Evolutionary conservation across 2,113 vertebrate genomes (phyloP).

Genomic region (Grammomys dolichurus): DNA sequence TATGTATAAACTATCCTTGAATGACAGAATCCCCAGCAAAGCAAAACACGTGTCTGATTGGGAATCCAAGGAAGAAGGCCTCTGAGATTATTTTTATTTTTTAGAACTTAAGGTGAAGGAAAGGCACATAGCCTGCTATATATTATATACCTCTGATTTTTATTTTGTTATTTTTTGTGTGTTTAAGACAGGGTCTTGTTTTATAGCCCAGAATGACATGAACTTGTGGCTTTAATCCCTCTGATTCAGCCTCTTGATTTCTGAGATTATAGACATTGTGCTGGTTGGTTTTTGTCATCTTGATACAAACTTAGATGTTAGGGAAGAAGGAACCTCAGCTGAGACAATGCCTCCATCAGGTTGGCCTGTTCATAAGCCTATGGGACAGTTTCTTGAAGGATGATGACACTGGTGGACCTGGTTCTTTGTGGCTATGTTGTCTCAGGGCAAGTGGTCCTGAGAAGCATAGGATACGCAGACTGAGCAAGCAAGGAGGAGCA

Average conservation of each 20-base stretch:
- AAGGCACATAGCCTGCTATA: neutral
- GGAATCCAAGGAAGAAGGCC: slow-evolving; percentile 1
- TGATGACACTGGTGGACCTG: neutral
- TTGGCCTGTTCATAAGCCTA: neutral
- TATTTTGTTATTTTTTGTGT: neutral
- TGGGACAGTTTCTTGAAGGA: no score
- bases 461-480: neutral
- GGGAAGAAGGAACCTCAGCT: neutral
- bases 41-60: neutral
- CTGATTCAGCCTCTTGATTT: neutral
- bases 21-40: neutral
- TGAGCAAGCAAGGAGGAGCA: neutral
- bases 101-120: neutral
- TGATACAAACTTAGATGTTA: neutral
- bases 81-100: neutral
- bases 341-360: neutral
- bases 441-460: neutral
- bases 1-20: slow-evolving; percentile 6
- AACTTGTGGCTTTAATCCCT: neutral
- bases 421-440: neutral
- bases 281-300: neutral
- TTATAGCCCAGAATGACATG: neutral
- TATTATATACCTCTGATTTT: neutral
- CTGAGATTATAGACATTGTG: neutral
- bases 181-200: neutral